Percentiles rank a stretch among this genome's conserved stretches.
These are phyloP conservation scores for Cochlearius cochlearius DNA, from an alignment of 2,113 vertebrate species.

Conservation along the genomic window DNA sequence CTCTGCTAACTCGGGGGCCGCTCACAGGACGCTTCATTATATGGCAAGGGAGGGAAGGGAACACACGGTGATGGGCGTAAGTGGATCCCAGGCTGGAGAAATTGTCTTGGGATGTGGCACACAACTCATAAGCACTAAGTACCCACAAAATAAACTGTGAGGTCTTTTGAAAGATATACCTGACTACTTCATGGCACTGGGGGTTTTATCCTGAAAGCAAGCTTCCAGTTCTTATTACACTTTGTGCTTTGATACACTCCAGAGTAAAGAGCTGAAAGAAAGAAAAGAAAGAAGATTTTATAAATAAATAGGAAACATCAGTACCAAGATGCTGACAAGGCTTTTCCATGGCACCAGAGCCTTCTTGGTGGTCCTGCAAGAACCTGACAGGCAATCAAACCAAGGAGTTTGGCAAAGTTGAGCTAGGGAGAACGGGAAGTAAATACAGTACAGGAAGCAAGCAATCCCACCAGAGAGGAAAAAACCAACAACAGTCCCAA, in stretches of 20 bases:
- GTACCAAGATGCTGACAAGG: neutral
- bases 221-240: too few species aligned
- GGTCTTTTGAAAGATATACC: neutral
- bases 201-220: neutral
- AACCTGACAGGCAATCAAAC: neutral
- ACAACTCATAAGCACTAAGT: neutral
- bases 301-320: rapidly evolving
- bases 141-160: neutral
- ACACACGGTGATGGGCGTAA: neutral
- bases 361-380: neutral
- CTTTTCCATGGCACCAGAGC: neutral
- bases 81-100: neutral
- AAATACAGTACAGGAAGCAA: neutral
- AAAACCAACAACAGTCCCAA: neutral
- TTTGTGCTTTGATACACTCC: neutral
- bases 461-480: neutral
- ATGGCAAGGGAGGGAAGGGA: neutral
- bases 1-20: neutral
- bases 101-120: neutral
- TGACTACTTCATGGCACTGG: rapidly evolving
- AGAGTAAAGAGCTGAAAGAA: neutral
- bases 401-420: neutral
- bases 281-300: neutral
- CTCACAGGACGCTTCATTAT: too few species aligned
- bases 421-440: neutral